Evolutionary conservation across 2,888 invertebrate species (phyloP), one percentile per base, ranked within the genome.

Genomic region (Barypeithes pellucidus): DNA sequence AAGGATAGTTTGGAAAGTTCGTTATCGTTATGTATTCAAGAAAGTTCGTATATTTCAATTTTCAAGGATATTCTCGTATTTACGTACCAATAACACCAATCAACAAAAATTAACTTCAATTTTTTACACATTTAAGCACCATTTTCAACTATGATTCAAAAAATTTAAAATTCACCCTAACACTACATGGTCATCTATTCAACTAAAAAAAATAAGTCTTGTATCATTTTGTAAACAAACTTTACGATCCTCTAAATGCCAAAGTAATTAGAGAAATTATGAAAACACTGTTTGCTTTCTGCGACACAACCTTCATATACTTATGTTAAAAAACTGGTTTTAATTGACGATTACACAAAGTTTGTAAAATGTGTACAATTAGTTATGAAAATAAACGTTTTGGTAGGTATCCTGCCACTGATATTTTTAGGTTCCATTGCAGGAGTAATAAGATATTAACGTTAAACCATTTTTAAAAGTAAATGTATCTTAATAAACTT

Each of bases 241-340:
- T 54, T 54, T 54, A 54, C 29, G 52, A 54, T 9, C 14, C 14
- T 54, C 3, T 54, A 14, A 54, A 54, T 54, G 29, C 52, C 52
- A 54, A 54, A 29, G 2, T 29, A 57, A 57, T 57, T 52, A 52
- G 52, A 29, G 24, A 29, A 52, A 52, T 52, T 57, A 33, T 57
- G 33, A 33, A 57, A 57, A 3, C 24, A 18, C 22, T 57, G 14
- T 33, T 57, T 57, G 14, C 52, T 52, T 52, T 52, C 29, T 14
- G 36, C 54, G 54, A 57, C 33, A 16, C 33, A 57, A 57, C 54
- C 54, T 57, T 57, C 33, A 16, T 14, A 33, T 33, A n/a, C n/a
- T n/a, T n/a, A 57, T 33, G 54, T 33, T 8, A 33, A 33, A 57
- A 57, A 57, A 33, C 54, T 57, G 54, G 54, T 57, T 57, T 33